phyloP scores from a whole-genome alignment of 2,113 vertebrate species.

The Poecile atricapillus region DNA sequence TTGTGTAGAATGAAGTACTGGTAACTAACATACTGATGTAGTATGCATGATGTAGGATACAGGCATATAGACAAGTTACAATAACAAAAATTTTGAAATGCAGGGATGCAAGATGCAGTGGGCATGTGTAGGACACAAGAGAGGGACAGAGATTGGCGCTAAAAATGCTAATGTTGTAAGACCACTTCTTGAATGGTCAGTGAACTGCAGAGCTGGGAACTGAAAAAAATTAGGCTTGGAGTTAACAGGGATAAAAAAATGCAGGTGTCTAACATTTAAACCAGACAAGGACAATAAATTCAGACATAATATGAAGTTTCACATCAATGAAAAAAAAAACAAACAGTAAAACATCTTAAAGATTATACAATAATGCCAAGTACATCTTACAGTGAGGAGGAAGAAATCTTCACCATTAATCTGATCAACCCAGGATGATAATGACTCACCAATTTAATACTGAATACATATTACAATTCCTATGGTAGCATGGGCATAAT shows the following conservation, averaged over 20 bases:
- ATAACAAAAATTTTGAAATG: neutral
- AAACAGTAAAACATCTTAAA: neutral
- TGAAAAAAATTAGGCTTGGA: neutral
- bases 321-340: neutral
- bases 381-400: neutral
- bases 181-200: neutral
- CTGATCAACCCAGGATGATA: too few species aligned
- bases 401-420: neutral
- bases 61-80: neutral
- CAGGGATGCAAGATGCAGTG: neutral
- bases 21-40: neutral
- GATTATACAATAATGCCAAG: neutral
- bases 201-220: neutral
- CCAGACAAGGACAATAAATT: neutral
- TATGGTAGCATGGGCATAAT: neutral
- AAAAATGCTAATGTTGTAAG: neutral
- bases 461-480: neutral
- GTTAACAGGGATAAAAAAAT: neutral
- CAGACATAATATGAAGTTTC: neutral
- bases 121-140: neutral
- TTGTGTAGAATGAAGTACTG: neutral
- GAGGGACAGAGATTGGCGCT: neutral
- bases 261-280: rapidly evolving
- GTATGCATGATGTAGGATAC: neutral
- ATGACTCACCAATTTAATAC: neutral